A percentile compares a stretch with the other conserved stretches of the same genome.
phyloP scores from a whole-genome alignment of 2,797 vertebrate species.

The Tenualosa thibaudeaui region DNA sequence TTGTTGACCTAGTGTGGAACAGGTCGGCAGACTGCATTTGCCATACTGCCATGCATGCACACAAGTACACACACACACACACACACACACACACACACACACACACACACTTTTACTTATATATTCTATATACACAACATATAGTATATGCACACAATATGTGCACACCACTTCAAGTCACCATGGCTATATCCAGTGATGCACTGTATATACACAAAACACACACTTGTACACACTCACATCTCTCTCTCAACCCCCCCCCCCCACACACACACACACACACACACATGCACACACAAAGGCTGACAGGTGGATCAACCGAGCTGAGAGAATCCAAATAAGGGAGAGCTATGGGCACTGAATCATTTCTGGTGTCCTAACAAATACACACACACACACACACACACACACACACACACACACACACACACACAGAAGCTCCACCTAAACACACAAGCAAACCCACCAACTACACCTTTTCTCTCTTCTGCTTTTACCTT shows the following conservation, averaged over 20 bases:
- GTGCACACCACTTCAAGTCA: not conserved
- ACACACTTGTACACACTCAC: too few species aligned
- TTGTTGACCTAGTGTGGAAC: not conserved
- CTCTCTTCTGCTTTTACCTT: too few species aligned
- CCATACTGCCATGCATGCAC: not conserved
- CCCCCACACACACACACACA: conserved; percentile 38
- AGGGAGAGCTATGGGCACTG: not conserved
- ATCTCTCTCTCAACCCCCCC: not conserved
- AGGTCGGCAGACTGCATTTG: not conserved
- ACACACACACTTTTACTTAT: too few species aligned
- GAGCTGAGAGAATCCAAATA: not conserved
- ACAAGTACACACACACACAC: conserved; percentile 1
- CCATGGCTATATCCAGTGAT: not conserved
- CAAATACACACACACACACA: not conserved
- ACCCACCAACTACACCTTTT: too few species aligned
- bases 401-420: not conserved
- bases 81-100: not conserved
- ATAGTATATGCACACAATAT: not conserved
- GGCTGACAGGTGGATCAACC: conserved; percentile 20
- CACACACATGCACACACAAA: not conserved
- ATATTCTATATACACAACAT: too few species aligned
- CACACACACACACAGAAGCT: not conserved
- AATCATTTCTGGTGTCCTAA: not conserved
- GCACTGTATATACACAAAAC: not conserved
- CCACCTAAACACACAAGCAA: not conserved